Percentiles rank a stretch among this genome's conserved stretches.
Conservation (phyloP, 1,140 invertebrate genomes). For the Tenebrio molitor region DNA sequence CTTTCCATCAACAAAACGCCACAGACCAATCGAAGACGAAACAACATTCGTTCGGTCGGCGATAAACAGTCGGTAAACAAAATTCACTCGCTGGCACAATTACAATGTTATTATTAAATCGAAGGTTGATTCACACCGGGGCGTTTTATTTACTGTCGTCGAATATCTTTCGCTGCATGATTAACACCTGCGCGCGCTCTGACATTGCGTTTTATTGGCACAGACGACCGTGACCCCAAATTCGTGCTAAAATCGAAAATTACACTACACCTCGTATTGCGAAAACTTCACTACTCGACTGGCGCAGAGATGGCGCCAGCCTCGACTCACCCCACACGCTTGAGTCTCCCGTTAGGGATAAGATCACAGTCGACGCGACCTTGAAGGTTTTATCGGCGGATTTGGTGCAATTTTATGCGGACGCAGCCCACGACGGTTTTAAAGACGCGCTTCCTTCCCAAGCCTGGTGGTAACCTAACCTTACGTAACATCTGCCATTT, state of each 20-base stretch:
- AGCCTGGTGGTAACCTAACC: too few species aligned
- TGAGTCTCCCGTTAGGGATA: too few species aligned
- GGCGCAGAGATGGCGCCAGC: too few species aligned
- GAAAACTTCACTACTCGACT: too few species aligned
- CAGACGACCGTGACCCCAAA: constrained; percentile 9
- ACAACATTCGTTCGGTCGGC: background rate
- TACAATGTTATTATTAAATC: constrained; percentile 12
- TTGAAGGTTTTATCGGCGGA: too few species aligned
- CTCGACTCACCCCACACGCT: too few species aligned
- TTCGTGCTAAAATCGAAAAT: too few species aligned
- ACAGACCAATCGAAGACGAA: constrained; percentile 3
- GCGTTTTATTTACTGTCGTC: constrained; percentile 11
- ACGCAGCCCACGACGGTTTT: too few species aligned
- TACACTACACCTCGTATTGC: too few species aligned
- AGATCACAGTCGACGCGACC: too few species aligned
- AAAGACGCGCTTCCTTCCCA: too few species aligned
- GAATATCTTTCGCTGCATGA: constrained; percentile 2
- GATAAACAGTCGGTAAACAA: constrained; percentile 12
- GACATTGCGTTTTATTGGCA: background rate
- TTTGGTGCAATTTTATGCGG: too few species aligned
- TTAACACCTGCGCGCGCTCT: constrained; percentile 4
- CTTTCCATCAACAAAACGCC: background rate
- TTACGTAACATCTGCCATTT: background rate
- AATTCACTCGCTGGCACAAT: constrained; percentile 21
- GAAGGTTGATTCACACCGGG: constrained; percentile 25